Conservation (phyloP, 1,140 invertebrate genomes). For the Drosophila bipectinata region DNA sequence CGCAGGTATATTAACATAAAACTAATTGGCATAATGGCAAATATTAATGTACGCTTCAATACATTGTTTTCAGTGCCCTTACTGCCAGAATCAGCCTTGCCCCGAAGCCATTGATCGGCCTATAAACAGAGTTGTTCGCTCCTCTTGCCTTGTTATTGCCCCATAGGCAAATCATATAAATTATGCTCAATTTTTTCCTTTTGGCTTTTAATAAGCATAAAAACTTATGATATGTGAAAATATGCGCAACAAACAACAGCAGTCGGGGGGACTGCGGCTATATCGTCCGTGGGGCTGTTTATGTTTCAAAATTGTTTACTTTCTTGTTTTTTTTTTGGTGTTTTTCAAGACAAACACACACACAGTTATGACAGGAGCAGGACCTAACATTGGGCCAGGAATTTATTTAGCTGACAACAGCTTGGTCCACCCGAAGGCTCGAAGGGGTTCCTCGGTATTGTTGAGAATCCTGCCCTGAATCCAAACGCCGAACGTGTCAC, state of each 20-base stretch:
- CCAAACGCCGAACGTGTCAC: slow-evolving; percentile 39
- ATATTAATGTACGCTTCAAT: not conserved
- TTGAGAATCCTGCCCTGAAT: slow-evolving; percentile 1
- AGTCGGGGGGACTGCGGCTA: slow-evolving; percentile 16
- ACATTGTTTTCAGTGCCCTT: slow-evolving; percentile 10
- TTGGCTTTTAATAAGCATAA: slow-evolving; percentile 81
- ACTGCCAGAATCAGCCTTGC: slow-evolving; percentile 26
- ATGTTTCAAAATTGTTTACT: slow-evolving; percentile 51
- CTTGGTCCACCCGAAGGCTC: slow-evolving; percentile 11
- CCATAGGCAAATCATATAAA: slow-evolving; percentile 82
- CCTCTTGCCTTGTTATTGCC: slow-evolving; percentile 62
- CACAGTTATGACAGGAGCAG: slow-evolving; percentile 30
- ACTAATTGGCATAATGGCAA: not conserved
- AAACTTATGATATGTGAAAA: slow-evolving; percentile 82
- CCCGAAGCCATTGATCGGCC: slow-evolving; percentile 70
- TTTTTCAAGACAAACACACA: slow-evolving; percentile 4
- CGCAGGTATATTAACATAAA: not conserved
- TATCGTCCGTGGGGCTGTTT: slow-evolving; percentile 54
- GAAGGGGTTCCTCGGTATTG: slow-evolving; percentile 25
- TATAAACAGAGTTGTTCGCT: slow-evolving; percentile 75
- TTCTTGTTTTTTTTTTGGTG: slow-evolving; percentile 23
- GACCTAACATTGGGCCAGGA: slow-evolving; percentile 32
- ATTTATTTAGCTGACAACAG: slow-evolving; percentile 51
- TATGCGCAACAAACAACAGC: slow-evolving; percentile 77
- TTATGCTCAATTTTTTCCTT: slow-evolving; percentile 75